These are phyloP conservation scores for Adela reaumurella DNA, from an alignment of 2,888 invertebrate genomes.

Conservation along the genomic window DNA sequence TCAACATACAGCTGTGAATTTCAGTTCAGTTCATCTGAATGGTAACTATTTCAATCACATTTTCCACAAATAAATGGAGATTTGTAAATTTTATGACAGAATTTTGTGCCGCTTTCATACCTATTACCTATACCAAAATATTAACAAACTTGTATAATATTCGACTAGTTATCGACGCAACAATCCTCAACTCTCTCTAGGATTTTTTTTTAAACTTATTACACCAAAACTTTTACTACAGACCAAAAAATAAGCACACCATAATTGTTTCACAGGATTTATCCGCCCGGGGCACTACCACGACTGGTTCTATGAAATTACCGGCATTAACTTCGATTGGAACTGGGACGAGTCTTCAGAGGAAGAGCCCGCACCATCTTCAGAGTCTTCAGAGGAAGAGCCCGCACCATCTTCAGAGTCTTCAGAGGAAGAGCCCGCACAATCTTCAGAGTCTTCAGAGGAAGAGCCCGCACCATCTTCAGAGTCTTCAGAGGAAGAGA, in stretches of 20 bases:
- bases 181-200: too few relatives aligned
- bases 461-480: background rate
- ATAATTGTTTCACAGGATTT: conserved; percentile 23
- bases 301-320: conserved; percentile 27
- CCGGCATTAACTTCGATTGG: conserved; percentile 35
- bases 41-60: too few relatives aligned
- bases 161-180: too few relatives aligned
- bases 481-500: background rate
- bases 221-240: too few relatives aligned
- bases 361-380: background rate
- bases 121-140: too few relatives aligned
- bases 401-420: background rate
- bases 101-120: too few relatives aligned
- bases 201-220: too few relatives aligned
- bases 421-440: background rate
- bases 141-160: too few relatives aligned
- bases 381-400: background rate
- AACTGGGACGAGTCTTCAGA: conserved; percentile 17
- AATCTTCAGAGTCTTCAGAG: background rate
- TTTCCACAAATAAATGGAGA: too few relatives aligned
- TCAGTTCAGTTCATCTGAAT: too few relatives aligned
- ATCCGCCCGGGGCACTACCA: conserved; percentile 37
- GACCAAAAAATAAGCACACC: background rate
- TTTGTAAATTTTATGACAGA: too few relatives aligned
- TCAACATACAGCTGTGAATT: too few relatives aligned